Conservation (phyloP, 2,113 vertebrate species). For the Dromas ardeola region DNA sequence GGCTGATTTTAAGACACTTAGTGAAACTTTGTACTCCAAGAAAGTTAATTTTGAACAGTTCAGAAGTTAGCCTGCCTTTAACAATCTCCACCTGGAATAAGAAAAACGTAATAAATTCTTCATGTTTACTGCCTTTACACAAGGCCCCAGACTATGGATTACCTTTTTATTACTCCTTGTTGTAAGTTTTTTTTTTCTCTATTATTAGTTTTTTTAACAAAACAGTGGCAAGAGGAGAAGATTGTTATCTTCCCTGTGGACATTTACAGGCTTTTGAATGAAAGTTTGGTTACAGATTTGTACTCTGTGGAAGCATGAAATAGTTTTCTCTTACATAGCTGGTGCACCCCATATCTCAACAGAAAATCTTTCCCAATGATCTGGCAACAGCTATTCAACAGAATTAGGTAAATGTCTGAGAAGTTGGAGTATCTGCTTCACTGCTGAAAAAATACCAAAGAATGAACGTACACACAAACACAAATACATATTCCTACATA, state of each 20-base stretch:
- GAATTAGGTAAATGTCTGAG: slow-evolving; percentile 38
- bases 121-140: slow-evolving; percentile 68
- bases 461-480: background rate
- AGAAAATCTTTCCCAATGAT: slow-evolving; percentile 41
- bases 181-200: slow-evolving; percentile 54
- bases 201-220: slow-evolving; percentile 74
- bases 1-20: background rate
- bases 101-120: slow-evolving; percentile 70
- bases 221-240: slow-evolving; percentile 69
- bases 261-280: slow-evolving; percentile 64
- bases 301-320: slow-evolving; percentile 58
- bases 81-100: slow-evolving; percentile 68
- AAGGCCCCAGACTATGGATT: slow-evolving; percentile 73
- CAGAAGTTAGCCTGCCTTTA: slow-evolving; percentile 32
- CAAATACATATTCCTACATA: background rate
- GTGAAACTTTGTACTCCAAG: background rate
- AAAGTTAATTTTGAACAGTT: slow-evolving; percentile 54
- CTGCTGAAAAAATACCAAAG: background rate
- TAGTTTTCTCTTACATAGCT: slow-evolving; percentile 39
- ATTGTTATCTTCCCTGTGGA: slow-evolving; percentile 76
- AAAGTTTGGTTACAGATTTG: slow-evolving; percentile 68
- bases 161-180: slow-evolving; percentile 78
- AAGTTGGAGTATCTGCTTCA: background rate
- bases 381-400: slow-evolving; percentile 26
- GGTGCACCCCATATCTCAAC: background rate